Evolutionary conservation across 2,113 vertebrate genomes (phyloP), one percentile per base, ranked within the genome.

Genomic region (Nothocercus julius): DNA sequence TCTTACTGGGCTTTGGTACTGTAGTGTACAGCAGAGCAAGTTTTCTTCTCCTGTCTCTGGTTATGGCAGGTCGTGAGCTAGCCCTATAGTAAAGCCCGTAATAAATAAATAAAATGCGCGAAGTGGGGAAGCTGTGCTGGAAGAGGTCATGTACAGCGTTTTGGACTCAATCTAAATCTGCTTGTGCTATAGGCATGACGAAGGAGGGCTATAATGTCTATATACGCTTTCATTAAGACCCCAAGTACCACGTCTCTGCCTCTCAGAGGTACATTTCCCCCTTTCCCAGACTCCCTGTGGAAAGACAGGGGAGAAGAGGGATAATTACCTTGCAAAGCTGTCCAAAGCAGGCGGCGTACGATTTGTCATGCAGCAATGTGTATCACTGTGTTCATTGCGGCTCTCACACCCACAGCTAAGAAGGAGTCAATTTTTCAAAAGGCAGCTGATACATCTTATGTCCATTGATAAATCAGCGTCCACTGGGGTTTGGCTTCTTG

Each of bases 401-500:
- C 4, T 38, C 2, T 1, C 16, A 54, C 8, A 38, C 4, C 6
- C 22, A 8, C 75, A 2, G 0, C 13, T 38, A 40, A 84, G 7
- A 7, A 72, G 32, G 25, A 1, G 3, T 18, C 80, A 64, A 21
- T 89, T 47, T 79, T 74, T 84, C 51, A 75, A 63, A 64, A 51
- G 38, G 10, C 21, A 53, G 25, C 16, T 56, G 13, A 32, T 45
- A 36, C 7, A 5, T 42, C 0, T 0, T 51, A 3, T 24, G 13
- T 54, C 19, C 16, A 4, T 38, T 73, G 58, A 58, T 69, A n/a
- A 58, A 0, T 62, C 40, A 25, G 68, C 28, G 9, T 56, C 45
- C 20, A 5, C 28, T 27, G 13, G 30, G 5, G 2, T 85, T 80
- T 38, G 6, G 15, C 1, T 70, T 70, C 28, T 62, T 66, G 66